Base-by-base conservation (phyloP, 2,797 vertebrate species). In the Chaetophractus vellerosus region DNA sequence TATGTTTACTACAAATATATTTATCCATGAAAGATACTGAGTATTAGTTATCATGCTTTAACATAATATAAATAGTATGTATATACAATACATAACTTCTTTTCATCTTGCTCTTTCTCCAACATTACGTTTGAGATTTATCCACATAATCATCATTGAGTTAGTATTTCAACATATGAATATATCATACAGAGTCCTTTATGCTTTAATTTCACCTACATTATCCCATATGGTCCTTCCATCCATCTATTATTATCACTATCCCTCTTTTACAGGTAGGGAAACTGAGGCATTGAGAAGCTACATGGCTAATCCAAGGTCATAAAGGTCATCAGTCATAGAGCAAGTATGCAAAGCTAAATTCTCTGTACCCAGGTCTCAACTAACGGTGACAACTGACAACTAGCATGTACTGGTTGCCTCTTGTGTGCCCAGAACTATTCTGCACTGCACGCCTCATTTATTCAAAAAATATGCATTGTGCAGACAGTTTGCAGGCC, bases 1-100 rank as follows among this genome's bases (percentile, higher is more conserved):
- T 45, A 45, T 31, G 24, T 63, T 69, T 85, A 76, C 23, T 63
- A 31, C 6, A 72, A 80, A 38, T 41, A 2, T 19, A 24, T 61
- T 88, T 61, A 57, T 90, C 59, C 31, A 55, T 57, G 57, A 41
- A 91, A 74, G 76, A 82, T 81, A 85, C 26, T 91, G 63, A 71
- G 15, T 81, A 76, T 59, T 64, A 41, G 31, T 21, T 69, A 75
- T 45, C 23, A 75, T 81, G 61, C 52, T 89, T 71, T 38, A 90
- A 52, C 6, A 57, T 68, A 61, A 95, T n/a, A 10, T 76, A 59
- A 68, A 75, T 57, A 89, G 28, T 52, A 61, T 45, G 45, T 10
- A 33, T 72, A 68, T 74, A 63, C 3, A 91, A 33, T 41, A 80
- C 2, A 57, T 64, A 80, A 59, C 28, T 45, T 74, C 45, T 89